Conservation (phyloP, 2,888 invertebrate genomes). For the Tolmerus cingulatus region DNA sequence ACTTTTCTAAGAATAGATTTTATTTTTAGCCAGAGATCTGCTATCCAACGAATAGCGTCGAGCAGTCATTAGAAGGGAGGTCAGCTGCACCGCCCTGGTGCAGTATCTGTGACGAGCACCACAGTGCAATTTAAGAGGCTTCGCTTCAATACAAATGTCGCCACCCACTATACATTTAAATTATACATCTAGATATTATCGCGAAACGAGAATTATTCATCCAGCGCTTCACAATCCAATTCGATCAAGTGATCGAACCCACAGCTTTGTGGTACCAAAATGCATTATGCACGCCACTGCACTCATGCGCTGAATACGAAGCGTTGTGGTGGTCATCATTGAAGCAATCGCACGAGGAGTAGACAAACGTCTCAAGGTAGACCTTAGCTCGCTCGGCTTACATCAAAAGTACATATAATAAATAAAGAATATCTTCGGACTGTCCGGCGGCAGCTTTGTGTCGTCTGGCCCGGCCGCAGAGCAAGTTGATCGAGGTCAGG, state of each 20-base stretch:
- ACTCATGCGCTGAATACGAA: neutral
- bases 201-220: neutral
- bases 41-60: neutral
- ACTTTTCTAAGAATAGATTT: constrained; percentile 29
- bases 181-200: neutral
- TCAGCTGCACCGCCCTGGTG: neutral
- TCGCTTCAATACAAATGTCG: neutral
- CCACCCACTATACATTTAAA: neutral
- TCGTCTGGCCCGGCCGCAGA: neutral
- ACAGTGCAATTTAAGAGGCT: neutral
- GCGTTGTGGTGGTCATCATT: neutral
- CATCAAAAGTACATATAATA: neutral
- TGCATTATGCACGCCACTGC: neutral
- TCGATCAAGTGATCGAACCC: neutral
- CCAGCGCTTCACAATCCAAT: neutral
- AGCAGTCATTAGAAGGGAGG: neutral
- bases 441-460: neutral
- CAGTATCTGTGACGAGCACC: neutral
- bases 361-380: neutral
- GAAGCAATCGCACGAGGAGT: neutral
- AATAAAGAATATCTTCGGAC: neutral
- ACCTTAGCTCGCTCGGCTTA: neutral
- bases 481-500: neutral
- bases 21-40: neutral
- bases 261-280: neutral